Conservation (phyloP, 2,888 invertebrate species). For the Hypolimnas misippus region DNA sequence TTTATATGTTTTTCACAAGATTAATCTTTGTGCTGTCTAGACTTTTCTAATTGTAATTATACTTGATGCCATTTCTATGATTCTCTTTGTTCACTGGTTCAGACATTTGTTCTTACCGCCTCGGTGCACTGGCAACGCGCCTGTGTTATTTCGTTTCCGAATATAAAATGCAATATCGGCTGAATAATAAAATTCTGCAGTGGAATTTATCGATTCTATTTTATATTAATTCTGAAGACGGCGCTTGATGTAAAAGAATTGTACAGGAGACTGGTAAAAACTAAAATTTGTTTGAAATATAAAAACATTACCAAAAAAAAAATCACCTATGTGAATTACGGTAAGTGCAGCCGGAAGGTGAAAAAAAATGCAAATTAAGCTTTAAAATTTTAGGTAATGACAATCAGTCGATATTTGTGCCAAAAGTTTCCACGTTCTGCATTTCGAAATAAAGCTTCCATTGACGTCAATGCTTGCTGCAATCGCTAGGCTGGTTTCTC, state of each 20-base stretch:
- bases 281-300: background rate
- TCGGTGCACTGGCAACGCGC: constrained; percentile 37
- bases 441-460: too few relatives aligned
- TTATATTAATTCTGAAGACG: constrained; percentile 14
- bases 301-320: too few relatives aligned
- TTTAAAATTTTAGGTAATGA: too few relatives aligned
- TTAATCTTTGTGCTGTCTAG: too few relatives aligned
- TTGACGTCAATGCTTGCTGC: too few relatives aligned
- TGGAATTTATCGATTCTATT: constrained; percentile 34
- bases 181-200: constrained; percentile 37
- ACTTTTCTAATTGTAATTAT: background rate
- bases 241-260: constrained; percentile 1
- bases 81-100: background rate
- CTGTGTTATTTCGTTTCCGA: constrained; percentile 40
- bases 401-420: too few relatives aligned
- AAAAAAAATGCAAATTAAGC: too few relatives aligned
- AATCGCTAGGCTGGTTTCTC: too few relatives aligned
- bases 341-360: too few relatives aligned
- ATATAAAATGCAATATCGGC: constrained; percentile 43
- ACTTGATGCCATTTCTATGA: background rate
- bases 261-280: background rate
- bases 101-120: constrained; percentile 40
- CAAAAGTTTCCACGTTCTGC: too few relatives aligned
- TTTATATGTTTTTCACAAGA: background rate
- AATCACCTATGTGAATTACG: too few relatives aligned